phyloP scores from a whole-genome alignment of 2,888 invertebrate species.

The Drosophila falleni region DNA sequence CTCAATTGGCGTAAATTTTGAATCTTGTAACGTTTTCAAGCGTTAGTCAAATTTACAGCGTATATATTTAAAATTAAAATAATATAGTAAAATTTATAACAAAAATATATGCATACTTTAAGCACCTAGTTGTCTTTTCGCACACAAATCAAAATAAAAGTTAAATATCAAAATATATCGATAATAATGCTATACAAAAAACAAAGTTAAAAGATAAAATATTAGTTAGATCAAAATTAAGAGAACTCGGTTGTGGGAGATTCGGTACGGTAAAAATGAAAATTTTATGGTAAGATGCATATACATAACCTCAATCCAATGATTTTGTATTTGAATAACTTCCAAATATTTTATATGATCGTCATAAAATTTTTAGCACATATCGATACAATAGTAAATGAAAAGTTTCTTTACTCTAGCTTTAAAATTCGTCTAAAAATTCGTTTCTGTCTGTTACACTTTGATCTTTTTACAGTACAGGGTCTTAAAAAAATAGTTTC shows the following conservation, averaged over 20 bases:
- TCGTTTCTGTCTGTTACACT: not conserved
- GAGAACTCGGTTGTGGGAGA: no score
- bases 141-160: constrained; percentile 46
- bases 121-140: constrained; percentile 67
- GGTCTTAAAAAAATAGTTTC: constrained; percentile 18
- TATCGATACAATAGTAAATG: no score
- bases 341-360: constrained; percentile 10
- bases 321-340: no score
- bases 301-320: no score
- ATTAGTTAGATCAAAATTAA: no score
- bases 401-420: no score
- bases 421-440: no score
- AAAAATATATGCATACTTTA: not conserved
- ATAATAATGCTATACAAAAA: not conserved
- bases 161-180: constrained; percentile 21
- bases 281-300: no score
- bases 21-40: constrained; percentile 20
- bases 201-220: constrained; percentile 1
- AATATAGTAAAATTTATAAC: constrained; percentile 37
- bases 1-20: constrained; percentile 81
- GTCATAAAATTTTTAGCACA: not conserved
- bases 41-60: constrained; percentile 65
- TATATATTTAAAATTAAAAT: constrained; percentile 3
- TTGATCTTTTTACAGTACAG: not conserved
- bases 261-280: no score